These are phyloP conservation scores for Odontamblyopus lacepedii DNA, from an alignment of 2,797 vertebrate genomes.

Conservation along the genomic window DNA sequence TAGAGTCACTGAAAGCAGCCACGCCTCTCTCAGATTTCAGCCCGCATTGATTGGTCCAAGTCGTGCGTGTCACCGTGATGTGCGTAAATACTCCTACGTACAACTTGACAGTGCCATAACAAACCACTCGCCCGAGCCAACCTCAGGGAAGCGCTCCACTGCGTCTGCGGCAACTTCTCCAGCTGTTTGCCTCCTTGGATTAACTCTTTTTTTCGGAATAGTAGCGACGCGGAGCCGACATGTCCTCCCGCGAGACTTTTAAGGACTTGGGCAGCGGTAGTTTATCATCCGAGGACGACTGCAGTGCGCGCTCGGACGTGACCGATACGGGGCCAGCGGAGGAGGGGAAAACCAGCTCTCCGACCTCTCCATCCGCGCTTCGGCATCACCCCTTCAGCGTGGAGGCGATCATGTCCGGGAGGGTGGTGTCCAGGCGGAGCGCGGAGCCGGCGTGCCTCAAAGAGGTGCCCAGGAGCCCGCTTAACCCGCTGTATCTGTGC, in stretches of 20 bases:
- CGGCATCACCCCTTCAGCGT: slow-evolving; percentile 79
- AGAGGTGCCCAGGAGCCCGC: slow-evolving; percentile 20
- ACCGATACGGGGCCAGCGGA: slow-evolving; percentile 40
- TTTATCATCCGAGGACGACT: slow-evolving; percentile 62
- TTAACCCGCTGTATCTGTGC: slow-evolving; percentile 45
- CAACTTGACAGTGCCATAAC: slow-evolving; percentile 57
- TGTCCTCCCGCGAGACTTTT: slow-evolving; percentile 51
- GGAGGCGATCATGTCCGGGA: slow-evolving; percentile 76
- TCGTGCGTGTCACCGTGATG: slow-evolving; percentile 33
- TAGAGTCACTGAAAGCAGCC: slow-evolving; percentile 46
- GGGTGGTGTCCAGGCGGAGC: slow-evolving; percentile 35
- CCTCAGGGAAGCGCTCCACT: slow-evolving; percentile 22
- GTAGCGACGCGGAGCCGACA: slow-evolving; percentile 13
- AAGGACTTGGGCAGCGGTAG: slow-evolving; percentile 50
- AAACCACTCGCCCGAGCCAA: slow-evolving; percentile 16
- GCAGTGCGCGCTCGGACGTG: slow-evolving; percentile 34
- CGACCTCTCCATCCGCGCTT: slow-evolving; percentile 39
- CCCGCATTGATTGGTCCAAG: slow-evolving; percentile 66
- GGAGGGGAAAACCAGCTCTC: slow-evolving; percentile 29
- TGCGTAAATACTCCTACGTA: slow-evolving; percentile 35
- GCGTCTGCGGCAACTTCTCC: background rate
- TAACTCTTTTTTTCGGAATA: slow-evolving; percentile 13
- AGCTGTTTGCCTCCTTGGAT: background rate
- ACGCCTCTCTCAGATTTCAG: slow-evolving; percentile 31
- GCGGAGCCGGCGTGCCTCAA: slow-evolving; percentile 31